Evolutionary conservation across 2,113 vertebrate species (phyloP), one percentile per base, ranked within the genome.

Genomic region (Osmerus mordax): DNA sequence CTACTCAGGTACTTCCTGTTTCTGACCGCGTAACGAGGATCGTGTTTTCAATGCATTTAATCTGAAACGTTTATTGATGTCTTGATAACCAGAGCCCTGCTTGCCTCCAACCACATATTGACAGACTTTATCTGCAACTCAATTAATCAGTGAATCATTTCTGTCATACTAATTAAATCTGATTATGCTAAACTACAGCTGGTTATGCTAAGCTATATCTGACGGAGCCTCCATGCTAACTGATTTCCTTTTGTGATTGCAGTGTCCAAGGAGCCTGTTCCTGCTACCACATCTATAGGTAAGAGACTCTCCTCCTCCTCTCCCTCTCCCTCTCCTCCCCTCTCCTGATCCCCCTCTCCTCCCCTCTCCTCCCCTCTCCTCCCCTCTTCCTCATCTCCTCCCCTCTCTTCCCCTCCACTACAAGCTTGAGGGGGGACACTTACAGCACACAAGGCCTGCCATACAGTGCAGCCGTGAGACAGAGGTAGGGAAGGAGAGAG

Each of bases 221-320:
- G 23, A 5, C 47, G 47, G 28, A 32, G 7, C 14, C 14, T 55
- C 3, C 23, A 32, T 56, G 41, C 32, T 70, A 25, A 59, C 62
- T 55, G 28, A 36, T 15, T 83, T 79, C 63, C 76, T 78, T 25
- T 64, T 75, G 84, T 3, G 63, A 74, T 75, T 86, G 64, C 62
- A 94, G 92, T 96, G 67, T 94, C 93, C 74, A 95, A 93, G 83
- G 93, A 94, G 76, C 90, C 92, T 13, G 92, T 93, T 53, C 93
- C 93, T 66, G 94, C 93, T 69, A 91, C 92, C 3, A 81, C 90
- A 2, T 92, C 94, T 64, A 89, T 95, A 87, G 92, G 93, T 94
- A 91, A 93, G 90, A 63, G 23, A 23, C 19, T 54, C 18, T 47
- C 19, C 18, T 23, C 55, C 47, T 52, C 23, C 19, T 19, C 47